Conservation (phyloP, 2,113 vertebrate genomes). For the Etheostoma spectabile region DNA sequence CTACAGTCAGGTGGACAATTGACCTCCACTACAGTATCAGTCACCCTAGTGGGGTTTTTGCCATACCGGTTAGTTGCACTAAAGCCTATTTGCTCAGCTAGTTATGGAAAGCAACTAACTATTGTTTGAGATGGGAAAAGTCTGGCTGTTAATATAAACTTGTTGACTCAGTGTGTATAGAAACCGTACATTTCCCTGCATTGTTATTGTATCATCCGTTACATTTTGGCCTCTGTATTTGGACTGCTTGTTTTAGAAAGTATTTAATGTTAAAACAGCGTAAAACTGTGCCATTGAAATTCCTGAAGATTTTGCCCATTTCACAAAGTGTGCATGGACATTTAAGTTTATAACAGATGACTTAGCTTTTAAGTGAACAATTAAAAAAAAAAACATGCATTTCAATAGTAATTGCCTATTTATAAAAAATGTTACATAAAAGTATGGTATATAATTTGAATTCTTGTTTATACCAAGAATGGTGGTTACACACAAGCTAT, state of each 20-base stretch:
- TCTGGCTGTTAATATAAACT: slow-evolving; percentile 14
- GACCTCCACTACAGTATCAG: neutral
- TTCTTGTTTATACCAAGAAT: neutral
- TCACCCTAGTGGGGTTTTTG: neutral
- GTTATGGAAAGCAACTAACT: neutral
- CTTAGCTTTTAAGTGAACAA: neutral
- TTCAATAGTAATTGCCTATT: neutral
- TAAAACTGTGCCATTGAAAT: neutral
- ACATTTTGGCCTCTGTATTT: neutral
- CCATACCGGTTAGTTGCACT: slow-evolving; percentile 4
- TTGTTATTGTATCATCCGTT: neutral
- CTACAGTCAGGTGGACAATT: neutral
- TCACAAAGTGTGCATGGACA: neutral
- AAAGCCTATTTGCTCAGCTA: neutral
- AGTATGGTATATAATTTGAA: neutral
- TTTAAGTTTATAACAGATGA: neutral
- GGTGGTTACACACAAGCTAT: neutral
- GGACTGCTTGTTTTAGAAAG: neutral
- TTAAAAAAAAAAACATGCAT: neutral
- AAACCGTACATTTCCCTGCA: neutral
- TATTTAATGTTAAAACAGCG: neutral
- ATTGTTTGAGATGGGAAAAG: slow-evolving; percentile 6
- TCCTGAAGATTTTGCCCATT: neutral
- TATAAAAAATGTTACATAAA: neutral
- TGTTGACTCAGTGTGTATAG: neutral